Evolutionary conservation across 2,888 invertebrate species (phyloP), one percentile per base, ranked within the genome.

Genomic region (Ectemnius lituratus): DNA sequence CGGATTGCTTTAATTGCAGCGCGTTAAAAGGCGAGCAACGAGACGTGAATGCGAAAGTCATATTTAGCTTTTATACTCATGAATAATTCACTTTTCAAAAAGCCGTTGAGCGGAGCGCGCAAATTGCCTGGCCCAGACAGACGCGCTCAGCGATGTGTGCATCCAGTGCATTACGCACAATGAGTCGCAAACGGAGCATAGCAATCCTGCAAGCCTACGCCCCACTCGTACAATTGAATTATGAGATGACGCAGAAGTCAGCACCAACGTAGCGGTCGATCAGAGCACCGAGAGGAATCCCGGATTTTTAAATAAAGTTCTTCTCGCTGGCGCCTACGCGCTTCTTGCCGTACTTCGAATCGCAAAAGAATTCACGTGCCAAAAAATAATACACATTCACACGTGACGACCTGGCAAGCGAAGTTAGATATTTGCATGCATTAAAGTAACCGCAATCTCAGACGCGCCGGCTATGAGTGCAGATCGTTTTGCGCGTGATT

Each of bases 341-440:
- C 8, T 11, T 4, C 18, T n/a, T 3, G 23, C 20, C 46, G 37
- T 11, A 59, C 28, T 49, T 5, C 60, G 27, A 57, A 46, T 56
- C 61, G 18, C 62, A 59, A 66, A 66, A 62, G 49, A 65, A 67
- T 75, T 74, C 74, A 74, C 69, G 78, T 77, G 77, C 27, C 62
- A 62, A 60, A 57, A 62, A 66, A 11, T 45, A 58, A 8, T 77
- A 18, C 56, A 37, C 8, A 37, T 74, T 68, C 57, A 57, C 70
- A 71, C 70, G 68, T 74, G 77, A 74, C 27, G 8, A 16, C 0
- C 37, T 11, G 37, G 37, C 37, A 6, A 37, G 37, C 23, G 2
- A 2, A 37, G 37, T 37, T 37, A 37, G 8, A 37, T 11, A 11
- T 37, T 6, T 6, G 37, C 37, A 11, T 11, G 37, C 37, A 11